phyloP scores from a whole-genome alignment of 1,140 invertebrate species.

The Catajapyx aquilonaris region DNA sequence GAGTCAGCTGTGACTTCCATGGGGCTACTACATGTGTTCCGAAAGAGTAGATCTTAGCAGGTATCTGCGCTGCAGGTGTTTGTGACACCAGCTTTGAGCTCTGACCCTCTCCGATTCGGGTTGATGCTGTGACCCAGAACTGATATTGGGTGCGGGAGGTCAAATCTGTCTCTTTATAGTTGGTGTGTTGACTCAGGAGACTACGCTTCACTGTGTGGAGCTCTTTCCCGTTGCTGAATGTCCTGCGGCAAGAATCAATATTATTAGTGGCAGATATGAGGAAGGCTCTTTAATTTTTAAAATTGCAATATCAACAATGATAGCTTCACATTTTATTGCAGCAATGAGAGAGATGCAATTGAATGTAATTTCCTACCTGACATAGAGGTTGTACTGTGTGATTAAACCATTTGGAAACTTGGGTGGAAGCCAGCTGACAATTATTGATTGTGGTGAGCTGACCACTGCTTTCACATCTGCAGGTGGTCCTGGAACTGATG shows the following conservation, averaged over 20 bases:
- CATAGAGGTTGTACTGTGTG: constrained; percentile 57
- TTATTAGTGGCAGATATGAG: constrained; percentile 1
- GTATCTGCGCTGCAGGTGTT: constrained; percentile 26
- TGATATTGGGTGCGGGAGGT: constrained; percentile 57
- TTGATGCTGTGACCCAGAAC: constrained; percentile 59
- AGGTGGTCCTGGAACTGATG: constrained; percentile 52
- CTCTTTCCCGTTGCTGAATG: constrained; percentile 41
- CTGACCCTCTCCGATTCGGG: constrained; percentile 49
- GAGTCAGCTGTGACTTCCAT: constrained; percentile 35
- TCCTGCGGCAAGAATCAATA: constrained; percentile 16
- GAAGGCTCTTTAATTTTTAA: too few relatives aligned
- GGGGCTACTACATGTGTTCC: constrained; percentile 37
- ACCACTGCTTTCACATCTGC: constrained; percentile 60
- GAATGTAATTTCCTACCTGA: too few relatives aligned
- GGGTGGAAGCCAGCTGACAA: constrained; percentile 61
- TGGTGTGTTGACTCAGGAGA: constrained; percentile 34
- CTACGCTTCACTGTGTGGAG: constrained; percentile 41
- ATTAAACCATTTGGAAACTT: constrained; percentile 53
- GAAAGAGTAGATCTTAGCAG: constrained; percentile 45
- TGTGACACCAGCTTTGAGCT: constrained; percentile 42
- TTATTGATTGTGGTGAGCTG: constrained; percentile 44
- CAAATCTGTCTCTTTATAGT: constrained; percentile 40
- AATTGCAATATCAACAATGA: not conserved
- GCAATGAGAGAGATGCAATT: not conserved
- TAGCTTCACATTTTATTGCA: too few relatives aligned